Evolutionary conservation across 2,113 vertebrate genomes (phyloP).

Genomic region (Megaleporinus macrocephalus): DNA sequence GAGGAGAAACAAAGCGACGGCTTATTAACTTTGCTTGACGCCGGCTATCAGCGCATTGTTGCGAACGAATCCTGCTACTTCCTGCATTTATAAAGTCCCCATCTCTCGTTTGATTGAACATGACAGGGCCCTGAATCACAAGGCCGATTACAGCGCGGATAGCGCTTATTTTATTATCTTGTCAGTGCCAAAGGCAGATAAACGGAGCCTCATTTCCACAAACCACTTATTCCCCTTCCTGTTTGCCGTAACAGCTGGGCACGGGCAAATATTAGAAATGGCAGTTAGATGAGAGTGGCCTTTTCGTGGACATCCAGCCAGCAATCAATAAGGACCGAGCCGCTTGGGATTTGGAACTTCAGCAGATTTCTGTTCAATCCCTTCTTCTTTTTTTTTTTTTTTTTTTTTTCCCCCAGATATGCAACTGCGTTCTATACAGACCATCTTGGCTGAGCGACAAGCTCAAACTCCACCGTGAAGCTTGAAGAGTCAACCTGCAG

Average conservation of each 20-base stretch:
- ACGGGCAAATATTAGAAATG: conserved; percentile 48
- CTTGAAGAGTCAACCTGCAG: too few relatives aligned
- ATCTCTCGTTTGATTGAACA: conserved; percentile 62
- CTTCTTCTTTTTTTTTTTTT: neutral
- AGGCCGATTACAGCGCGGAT: conserved; percentile 65
- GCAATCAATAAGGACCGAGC: conserved; percentile 33
- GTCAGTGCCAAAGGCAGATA: conserved; percentile 71
- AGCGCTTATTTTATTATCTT: conserved; percentile 70
- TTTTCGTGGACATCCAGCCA: conserved; percentile 41
- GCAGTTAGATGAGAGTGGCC: conserved; percentile 43
- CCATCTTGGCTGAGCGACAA: neutral
- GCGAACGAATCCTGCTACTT: conserved; percentile 52
- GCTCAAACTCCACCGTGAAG: neutral
- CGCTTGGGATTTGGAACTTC: neutral
- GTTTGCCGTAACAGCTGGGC: conserved; percentile 52
- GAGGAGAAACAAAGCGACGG: conserved; percentile 29
- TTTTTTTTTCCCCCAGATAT: neutral
- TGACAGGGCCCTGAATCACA: conserved; percentile 66
- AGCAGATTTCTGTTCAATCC: conserved; percentile 8
- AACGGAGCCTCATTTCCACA: conserved; percentile 67
- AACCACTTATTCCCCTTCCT: conserved; percentile 59
- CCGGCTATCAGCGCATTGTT: conserved; percentile 50
- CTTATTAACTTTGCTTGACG: conserved; percentile 47
- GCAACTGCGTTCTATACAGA: neutral
- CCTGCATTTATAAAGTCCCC: conserved; percentile 53